Evolutionary conservation across 2,113 vertebrate species (phyloP).

Genomic region (Brachyhypopomus occidentalis): DNA sequence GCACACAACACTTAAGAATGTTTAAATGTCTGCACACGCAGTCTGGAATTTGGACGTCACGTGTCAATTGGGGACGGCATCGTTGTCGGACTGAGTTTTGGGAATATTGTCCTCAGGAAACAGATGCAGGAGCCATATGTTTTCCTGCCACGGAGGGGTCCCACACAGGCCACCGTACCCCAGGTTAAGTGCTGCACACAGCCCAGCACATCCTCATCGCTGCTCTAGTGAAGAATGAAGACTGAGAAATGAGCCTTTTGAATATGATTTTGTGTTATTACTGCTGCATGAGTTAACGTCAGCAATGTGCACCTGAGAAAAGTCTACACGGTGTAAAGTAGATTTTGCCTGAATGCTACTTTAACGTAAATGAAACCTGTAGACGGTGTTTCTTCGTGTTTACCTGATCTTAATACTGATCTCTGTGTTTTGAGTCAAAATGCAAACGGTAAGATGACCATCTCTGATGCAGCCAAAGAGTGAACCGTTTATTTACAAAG

Average conservation of each 20-base stretch:
- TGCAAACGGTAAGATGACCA: background rate
- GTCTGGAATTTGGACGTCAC: constrained; percentile 34
- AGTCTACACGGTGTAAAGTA: no score
- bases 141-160: constrained; percentile 73
- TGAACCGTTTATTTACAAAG: constrained; percentile 11
- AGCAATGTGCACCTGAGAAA: no score
- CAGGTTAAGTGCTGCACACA: constrained; percentile 77
- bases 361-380: no score
- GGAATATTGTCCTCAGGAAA: constrained; percentile 72
- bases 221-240: no score
- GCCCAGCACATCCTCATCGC: constrained; percentile 60
- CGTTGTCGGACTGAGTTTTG: constrained; percentile 74
- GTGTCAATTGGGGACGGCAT: constrained; percentile 69
- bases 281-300: no score
- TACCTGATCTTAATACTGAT: background rate
- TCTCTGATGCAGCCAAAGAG: background rate
- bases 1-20: constrained; percentile 19
- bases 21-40: constrained; percentile 25
- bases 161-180: constrained; percentile 63
- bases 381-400: no score
- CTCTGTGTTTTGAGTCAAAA: constrained; percentile 13
- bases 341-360: no score
- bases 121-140: constrained; percentile 80
- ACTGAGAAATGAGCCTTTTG: no score
- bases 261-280: no score